These are phyloP conservation scores for Toxotes chatareus DNA, from an alignment of 2,113 vertebrate species.

Conservation along the genomic window DNA sequence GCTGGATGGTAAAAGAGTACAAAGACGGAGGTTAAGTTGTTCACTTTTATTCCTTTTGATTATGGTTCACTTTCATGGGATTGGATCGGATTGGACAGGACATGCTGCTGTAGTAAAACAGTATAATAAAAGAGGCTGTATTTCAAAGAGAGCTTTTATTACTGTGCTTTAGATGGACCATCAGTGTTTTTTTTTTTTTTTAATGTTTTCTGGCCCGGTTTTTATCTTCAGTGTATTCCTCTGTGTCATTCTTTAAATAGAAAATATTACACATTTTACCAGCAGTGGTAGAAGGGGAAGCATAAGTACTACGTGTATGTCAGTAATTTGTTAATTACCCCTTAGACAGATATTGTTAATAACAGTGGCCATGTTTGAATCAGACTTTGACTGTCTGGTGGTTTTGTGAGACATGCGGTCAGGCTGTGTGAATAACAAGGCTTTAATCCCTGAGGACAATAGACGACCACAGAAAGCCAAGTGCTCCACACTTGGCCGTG, in stretches of 20 bases:
- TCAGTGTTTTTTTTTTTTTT: constrained; percentile 9
- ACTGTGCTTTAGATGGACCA: not conserved
- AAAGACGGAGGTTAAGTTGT: constrained; percentile 31
- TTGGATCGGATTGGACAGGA: constrained; percentile 27
- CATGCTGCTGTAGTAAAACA: constrained; percentile 20
- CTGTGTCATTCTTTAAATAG: constrained; percentile 18
- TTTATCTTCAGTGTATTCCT: constrained; percentile 19
- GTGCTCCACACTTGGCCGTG: not conserved
- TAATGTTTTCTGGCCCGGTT: constrained; percentile 28
- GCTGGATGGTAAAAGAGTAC: not conserved
- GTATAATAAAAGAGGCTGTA: constrained; percentile 18
- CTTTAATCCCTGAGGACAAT: constrained; percentile 7
- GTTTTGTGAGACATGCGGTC: not conserved
- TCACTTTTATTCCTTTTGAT: constrained; percentile 19
- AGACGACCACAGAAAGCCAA: not conserved
- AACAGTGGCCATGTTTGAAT: not conserved
- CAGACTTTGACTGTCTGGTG: not conserved
- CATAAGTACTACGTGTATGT: not conserved
- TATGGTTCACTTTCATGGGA: constrained; percentile 3
- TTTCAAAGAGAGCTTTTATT: constrained; percentile 41
- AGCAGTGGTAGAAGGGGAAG: not conserved
- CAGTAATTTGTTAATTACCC: not conserved
- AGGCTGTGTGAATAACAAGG: not conserved
- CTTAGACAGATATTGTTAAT: not conserved
- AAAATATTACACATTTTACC: not conserved